phyloP scores from a whole-genome alignment of 2,797 vertebrate genomes.

The Anas acuta region DNA sequence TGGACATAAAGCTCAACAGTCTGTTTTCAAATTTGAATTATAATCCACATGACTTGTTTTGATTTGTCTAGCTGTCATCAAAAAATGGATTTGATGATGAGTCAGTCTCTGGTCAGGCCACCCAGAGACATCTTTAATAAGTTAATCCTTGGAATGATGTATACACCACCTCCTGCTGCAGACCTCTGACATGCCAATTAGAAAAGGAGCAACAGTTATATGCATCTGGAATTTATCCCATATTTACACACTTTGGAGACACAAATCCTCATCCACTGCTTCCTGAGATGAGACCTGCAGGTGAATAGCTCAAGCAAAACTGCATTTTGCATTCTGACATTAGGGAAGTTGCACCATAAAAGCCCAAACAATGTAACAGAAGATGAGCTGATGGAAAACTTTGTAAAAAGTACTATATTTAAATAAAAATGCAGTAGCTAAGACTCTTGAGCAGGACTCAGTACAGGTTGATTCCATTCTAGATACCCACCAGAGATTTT shows the following conservation, averaged over 20 bases:
- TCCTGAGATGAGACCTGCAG: background rate
- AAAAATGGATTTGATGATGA: slow-evolving; percentile 48
- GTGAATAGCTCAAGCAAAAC: background rate
- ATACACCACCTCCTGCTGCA: background rate
- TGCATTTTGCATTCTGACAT: background rate
- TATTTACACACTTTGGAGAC: background rate
- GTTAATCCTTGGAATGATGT: background rate
- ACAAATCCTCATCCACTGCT: background rate
- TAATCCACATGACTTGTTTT: slow-evolving; percentile 35
- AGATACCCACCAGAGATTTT: background rate
- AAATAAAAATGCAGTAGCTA: background rate
- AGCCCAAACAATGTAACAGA: background rate
- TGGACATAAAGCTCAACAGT: background rate
- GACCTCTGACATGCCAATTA: background rate
- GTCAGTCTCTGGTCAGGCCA: slow-evolving; percentile 37
- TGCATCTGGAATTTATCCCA: background rate
- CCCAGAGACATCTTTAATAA: slow-evolving; percentile 29
- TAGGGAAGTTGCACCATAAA: background rate
- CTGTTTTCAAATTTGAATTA: slow-evolving; percentile 48
- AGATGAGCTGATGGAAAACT: background rate
- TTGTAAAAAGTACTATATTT: background rate
- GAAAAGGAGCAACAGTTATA: background rate
- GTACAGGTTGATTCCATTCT: background rate
- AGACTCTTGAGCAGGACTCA: background rate
- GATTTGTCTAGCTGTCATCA: slow-evolving; percentile 54